These are phyloP conservation scores for Catagonus wagneri DNA, from an alignment of 2,113 vertebrate genomes.

Conservation along the genomic window DNA sequence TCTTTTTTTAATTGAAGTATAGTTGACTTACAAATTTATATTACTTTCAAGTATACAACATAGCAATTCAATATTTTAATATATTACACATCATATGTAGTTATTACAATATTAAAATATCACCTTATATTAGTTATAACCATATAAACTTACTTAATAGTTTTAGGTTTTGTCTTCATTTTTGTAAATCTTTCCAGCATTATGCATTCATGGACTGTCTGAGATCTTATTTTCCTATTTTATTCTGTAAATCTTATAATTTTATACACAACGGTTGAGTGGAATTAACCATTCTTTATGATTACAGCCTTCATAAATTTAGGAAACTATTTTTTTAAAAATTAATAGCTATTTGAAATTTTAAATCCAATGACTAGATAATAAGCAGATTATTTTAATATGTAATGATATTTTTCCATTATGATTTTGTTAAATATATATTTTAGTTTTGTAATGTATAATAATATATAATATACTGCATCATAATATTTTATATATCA, in stretches of 20 bases:
- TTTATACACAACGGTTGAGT: neutral
- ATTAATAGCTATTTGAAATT: constrained; percentile 1
- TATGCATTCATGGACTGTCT: neutral
- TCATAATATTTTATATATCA: neutral
- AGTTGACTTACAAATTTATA: neutral
- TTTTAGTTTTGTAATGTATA: neutral
- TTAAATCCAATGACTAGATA: neutral
- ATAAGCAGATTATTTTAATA: neutral
- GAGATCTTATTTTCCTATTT: neutral
- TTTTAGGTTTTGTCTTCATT: neutral
- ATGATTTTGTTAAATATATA: neutral
- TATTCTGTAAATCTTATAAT: neutral
- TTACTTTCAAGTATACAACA: neutral
- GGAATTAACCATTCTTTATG: neutral
- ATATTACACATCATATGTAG: neutral
- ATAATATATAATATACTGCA: neutral
- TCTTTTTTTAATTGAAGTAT: neutral
- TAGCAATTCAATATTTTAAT: neutral
- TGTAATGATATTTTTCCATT: neutral
- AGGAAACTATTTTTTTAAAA: constrained; percentile 32
- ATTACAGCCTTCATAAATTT: neutral
- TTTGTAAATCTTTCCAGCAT: neutral
- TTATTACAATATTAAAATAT: neutral
- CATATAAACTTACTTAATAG: neutral
- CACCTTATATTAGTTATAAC: neutral